Evolutionary conservation across 2,888 invertebrate genomes (phyloP).

Genomic region (Branchipolynoe longqiensis): DNA sequence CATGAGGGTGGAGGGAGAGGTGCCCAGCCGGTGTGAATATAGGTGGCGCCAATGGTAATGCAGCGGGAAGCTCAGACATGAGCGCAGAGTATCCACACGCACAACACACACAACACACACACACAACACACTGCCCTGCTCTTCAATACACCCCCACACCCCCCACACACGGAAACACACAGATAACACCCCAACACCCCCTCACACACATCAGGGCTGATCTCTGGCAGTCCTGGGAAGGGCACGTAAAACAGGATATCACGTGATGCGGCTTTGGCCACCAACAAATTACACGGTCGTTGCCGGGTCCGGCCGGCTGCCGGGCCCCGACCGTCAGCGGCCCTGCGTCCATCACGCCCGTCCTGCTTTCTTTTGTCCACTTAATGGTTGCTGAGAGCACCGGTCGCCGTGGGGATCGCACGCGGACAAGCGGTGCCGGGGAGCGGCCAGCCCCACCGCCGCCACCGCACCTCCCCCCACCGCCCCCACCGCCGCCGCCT

Average conservation of each 20-base stretch:
- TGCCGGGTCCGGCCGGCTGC: not conserved
- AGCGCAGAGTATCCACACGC: no score
- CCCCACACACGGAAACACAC: no score
- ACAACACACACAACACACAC: no score
- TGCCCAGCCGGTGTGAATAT: no score
- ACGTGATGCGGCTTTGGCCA: not conserved
- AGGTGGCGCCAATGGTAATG: constrained; percentile 3
- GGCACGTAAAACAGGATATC: constrained; percentile 40
- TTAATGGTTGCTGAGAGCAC: constrained; percentile 20
- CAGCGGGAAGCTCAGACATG: constrained; percentile 6
- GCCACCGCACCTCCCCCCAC: no score
- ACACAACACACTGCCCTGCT: no score
- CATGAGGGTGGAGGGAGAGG: not conserved
- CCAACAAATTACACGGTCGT: not conserved
- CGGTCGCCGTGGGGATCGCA: not conserved
- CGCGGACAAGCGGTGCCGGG: not conserved
- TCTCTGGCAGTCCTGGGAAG: constrained; percentile 14
- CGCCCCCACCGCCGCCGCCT: no score
- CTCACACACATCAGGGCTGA: not conserved
- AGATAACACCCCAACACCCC: no score
- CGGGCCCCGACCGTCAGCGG: not conserved
- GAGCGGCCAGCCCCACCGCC: not conserved
- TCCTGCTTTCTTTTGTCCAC: constrained; percentile 37
- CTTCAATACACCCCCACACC: no score
- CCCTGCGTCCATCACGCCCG: constrained; percentile 24